Percentiles rank a stretch among this genome's conserved stretches.
These are phyloP conservation scores for Sarcophilus harrisii DNA, from an alignment of 2,797 vertebrate species.

Conservation along the genomic window DNA sequence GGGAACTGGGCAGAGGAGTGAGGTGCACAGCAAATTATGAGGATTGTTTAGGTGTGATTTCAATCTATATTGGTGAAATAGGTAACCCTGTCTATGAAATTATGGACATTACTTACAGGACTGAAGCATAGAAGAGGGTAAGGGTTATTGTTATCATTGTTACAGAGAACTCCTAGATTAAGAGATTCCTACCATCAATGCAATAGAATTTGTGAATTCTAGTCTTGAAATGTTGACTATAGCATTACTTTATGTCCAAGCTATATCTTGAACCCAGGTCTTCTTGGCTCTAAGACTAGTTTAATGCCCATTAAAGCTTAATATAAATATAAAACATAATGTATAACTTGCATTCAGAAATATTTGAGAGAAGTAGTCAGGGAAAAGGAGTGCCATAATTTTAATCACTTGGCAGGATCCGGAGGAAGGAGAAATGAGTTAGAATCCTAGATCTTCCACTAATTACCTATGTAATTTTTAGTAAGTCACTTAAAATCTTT, in stretches of 20 bases:
- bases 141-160: not conserved
- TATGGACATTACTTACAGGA: not conserved
- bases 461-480: not conserved
- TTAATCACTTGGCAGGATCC: not conserved
- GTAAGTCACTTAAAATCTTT: not conserved
- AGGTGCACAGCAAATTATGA: not conserved
- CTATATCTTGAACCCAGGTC: not conserved
- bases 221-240: not conserved
- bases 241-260: not conserved
- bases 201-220: not conserved
- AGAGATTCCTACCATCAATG: not conserved
- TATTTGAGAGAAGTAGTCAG: not conserved
- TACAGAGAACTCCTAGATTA: not conserved
- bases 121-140: not conserved
- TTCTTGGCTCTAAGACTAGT: not conserved
- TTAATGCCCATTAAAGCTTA: not conserved
- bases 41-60: not conserved
- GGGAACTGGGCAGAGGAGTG: not conserved
- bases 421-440: not conserved
- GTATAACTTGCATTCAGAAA: not conserved
- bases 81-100: not conserved
- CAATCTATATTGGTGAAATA: not conserved
- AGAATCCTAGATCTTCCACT: not conserved
- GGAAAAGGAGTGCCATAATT: not conserved
- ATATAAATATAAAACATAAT: not conserved